These are phyloP conservation scores for Cyclina sinensis DNA, from an alignment of 1,140 invertebrate species.

Conservation along the genomic window DNA sequence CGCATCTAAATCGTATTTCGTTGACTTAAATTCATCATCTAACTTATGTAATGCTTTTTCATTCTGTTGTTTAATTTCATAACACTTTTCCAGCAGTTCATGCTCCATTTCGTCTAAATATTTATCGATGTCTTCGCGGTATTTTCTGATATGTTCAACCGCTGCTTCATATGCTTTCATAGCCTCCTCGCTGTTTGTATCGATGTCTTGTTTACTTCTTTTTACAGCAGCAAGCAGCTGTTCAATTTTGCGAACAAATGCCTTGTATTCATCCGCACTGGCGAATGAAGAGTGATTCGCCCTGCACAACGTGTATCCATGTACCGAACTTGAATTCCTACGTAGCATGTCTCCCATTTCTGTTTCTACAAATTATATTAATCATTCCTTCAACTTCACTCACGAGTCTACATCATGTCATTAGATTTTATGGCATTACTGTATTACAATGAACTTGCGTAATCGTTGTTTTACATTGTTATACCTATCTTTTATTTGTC, in stretches of 20 bases:
- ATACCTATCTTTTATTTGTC: neutral
- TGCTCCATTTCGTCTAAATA: conserved; percentile 16
- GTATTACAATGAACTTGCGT: too few relatives aligned
- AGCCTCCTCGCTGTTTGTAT: neutral
- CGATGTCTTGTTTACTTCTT: conserved; percentile 16
- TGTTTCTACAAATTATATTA: too few relatives aligned
- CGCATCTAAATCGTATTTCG: neutral
- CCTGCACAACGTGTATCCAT: neutral
- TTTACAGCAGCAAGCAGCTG: neutral
- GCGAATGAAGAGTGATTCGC: neutral
- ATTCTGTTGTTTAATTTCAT: conserved; percentile 3
- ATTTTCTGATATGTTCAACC: neutral
- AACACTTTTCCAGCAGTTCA: neutral
- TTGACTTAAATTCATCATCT: neutral
- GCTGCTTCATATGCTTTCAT: neutral
- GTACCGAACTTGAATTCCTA: neutral
- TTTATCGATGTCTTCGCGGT: conserved; percentile 11
- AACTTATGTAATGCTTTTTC: neutral
- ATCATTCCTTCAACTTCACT: too few relatives aligned
- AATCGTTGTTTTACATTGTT: neutral
- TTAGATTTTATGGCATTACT: too few relatives aligned
- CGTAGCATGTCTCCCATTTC: neutral
- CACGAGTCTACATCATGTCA: too few relatives aligned
- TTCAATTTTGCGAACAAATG: neutral
- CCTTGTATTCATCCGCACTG: neutral